Evolutionary conservation across 2,113 vertebrate species (phyloP).

Genomic region (Ahaetulla prasina): DNA sequence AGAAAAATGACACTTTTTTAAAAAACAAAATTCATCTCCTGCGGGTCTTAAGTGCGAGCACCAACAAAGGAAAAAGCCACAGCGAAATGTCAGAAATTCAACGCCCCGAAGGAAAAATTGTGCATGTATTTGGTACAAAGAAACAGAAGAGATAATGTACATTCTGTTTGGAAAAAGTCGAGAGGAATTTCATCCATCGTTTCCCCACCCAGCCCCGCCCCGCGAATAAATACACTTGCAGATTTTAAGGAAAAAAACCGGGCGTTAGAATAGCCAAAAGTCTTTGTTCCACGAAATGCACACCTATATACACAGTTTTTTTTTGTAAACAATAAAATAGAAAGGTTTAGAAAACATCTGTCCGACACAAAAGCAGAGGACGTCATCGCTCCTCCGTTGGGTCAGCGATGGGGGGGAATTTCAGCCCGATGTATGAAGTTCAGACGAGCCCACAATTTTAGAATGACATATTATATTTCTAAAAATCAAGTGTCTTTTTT

Average conservation of each 20-base stretch:
- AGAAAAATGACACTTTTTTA: neutral
- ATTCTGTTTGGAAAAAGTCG: conserved; percentile 54
- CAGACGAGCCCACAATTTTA: neutral
- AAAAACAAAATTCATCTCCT: too few species aligned
- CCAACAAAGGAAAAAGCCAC: neutral
- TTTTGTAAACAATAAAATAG: conserved; percentile 65
- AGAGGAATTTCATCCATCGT: conserved; percentile 41
- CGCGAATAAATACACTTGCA: conserved; percentile 66
- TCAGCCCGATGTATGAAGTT: neutral
- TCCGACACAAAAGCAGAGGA: conserved; percentile 28
- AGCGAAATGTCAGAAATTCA: neutral
- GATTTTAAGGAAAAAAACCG: conserved; percentile 23
- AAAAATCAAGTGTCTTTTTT: too few species aligned
- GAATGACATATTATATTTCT: too few species aligned
- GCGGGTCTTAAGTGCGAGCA: too few species aligned
- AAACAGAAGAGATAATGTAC: conserved; percentile 52
- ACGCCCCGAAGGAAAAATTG: conserved; percentile 41
- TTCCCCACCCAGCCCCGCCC: neutral
- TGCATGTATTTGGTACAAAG: conserved; percentile 67
- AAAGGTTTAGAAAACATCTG: conserved; percentile 51
- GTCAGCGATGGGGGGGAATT: neutral
- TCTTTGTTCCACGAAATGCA: conserved; percentile 65
- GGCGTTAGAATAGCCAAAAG: conserved; percentile 49
- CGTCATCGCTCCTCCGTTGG: neutral
- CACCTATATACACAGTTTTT: conserved; percentile 62